These are phyloP conservation scores for Vanacampus margaritifer DNA, from an alignment of 2,113 vertebrate genomes.

Conservation along the genomic window DNA sequence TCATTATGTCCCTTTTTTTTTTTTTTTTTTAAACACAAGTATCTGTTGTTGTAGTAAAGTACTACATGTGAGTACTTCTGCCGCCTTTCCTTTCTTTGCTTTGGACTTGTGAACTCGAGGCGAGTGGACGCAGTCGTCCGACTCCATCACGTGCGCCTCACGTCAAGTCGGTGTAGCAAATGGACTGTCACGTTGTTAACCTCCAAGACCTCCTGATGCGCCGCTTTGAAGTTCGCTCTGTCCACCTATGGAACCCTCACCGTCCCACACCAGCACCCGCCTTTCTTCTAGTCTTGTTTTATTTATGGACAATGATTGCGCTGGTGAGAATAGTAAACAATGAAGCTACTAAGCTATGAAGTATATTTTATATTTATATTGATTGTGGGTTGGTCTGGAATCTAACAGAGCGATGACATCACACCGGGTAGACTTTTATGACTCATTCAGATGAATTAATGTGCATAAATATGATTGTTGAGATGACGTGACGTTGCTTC, in stretches of 20 bases:
- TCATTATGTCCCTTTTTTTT: neutral
- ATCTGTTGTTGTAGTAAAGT: too few species aligned
- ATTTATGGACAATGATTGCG: too few species aligned
- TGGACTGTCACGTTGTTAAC: conserved; percentile 59
- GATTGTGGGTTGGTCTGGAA: too few species aligned
- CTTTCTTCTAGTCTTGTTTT: conserved; percentile 13
- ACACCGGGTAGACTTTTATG: too few species aligned
- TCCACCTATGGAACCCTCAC: conserved; percentile 50
- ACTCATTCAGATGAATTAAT: neutral
- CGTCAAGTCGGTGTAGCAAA: conserved; percentile 50
- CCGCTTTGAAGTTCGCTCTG: conserved; percentile 46
- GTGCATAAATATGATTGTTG: neutral
- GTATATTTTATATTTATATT: too few species aligned
- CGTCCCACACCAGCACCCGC: neutral
- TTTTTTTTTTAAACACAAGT: too few species aligned
- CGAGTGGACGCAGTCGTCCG: conserved; percentile 33
- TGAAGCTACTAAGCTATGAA: too few species aligned
- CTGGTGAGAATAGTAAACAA: too few species aligned
- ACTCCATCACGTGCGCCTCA: conserved; percentile 33
- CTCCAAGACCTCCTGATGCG: conserved; percentile 36
- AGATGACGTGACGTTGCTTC: neutral
- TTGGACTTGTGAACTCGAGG: too few species aligned
- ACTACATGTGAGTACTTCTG: too few species aligned
- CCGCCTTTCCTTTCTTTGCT: too few species aligned
- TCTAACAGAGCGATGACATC: too few species aligned